Evolutionary conservation across 2,888 invertebrate species (phyloP).

Genomic region (Parnassius smintheus): DNA sequence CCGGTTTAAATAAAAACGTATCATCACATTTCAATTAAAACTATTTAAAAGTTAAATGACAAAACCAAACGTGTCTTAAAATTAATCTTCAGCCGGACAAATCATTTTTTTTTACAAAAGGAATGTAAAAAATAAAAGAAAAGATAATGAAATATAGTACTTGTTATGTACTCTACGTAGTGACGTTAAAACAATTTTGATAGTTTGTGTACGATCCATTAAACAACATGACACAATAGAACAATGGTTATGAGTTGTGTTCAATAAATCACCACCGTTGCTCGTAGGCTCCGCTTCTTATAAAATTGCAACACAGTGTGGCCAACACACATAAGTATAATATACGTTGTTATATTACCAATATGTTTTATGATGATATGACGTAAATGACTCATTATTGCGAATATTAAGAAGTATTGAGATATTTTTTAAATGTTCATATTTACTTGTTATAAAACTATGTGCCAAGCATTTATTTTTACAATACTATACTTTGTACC

Average conservation of each 20-base stretch:
- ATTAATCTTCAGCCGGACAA: conserved; percentile 17
- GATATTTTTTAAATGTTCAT: conserved; percentile 3
- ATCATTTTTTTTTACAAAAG: conserved; percentile 14
- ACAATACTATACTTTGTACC: no score
- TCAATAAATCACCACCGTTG: neutral
- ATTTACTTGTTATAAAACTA: neutral
- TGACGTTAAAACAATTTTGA: conserved; percentile 6
- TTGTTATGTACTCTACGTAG: no score
- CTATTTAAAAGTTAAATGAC: conserved; percentile 12
- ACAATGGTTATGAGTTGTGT: neutral
- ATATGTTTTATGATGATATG: neutral
- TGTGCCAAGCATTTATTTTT: no score
- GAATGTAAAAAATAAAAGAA: conserved; percentile 2
- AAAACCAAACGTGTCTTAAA: conserved; percentile 13
- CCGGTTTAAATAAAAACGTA: conserved; percentile 6
- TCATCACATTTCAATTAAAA: no score
- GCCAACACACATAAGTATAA: neutral
- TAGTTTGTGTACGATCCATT: neutral
- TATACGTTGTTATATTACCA: neutral
- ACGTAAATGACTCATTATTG: conserved; percentile 14
- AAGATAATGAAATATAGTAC: no score
- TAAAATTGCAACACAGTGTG: neutral
- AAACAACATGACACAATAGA: neutral
- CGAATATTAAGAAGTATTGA: conserved; percentile 15
- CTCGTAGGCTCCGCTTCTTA: neutral